Base-by-base conservation (phyloP, 1,140 invertebrate species). In the Drosophila parvula region DNA sequence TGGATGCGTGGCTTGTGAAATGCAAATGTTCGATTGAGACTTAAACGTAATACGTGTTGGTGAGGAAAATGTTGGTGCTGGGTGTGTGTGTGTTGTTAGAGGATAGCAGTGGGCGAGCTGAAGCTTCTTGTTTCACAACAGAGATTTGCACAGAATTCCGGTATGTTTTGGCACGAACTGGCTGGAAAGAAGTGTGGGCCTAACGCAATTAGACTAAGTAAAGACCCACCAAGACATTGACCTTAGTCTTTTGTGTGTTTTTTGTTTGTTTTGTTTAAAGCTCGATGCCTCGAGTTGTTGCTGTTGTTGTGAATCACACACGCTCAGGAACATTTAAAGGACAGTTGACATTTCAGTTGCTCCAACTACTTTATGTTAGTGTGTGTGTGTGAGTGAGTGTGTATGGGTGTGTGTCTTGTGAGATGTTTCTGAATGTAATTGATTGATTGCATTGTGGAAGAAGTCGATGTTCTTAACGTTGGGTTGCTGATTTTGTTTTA, bases 381-480 rank as follows among this genome's bases (percentile, higher is more conserved):
- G 63, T 65, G 16, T 41, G 16, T 44, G 11, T 22, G 22, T 22
- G 22, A 2, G 22, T 22, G 22, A 22, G 22, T 22, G 5, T 22
- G 5, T 12, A 14, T 27, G 38, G 38, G 22, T 68, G 27, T 43
- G 44, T 58, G 51, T 74, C 27, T 76, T 68, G 65, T 77, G 58
- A 56, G 58, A 47, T 58, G 82, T 45, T 50, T 12, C 61, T 81
- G 78, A 76, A 75, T 74, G 48, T 81, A 61, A 74, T 77, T 74
- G 64, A 74, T 86, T 88, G 77, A 69, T 89, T 88, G 83, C 79
- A 70, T 84, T 81, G 86, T 80, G 83, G 83, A 86, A 86, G 83
- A 88, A 83, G 74, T 86, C 77, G 83, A 86, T 86, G 82, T 65
- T 75, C 48, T 80, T 70, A 78, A 83, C 83, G 84, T 88, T 86